Base-by-base conservation (phyloP, 2,113 vertebrate species). In the Microtus ochrogaster region DNA sequence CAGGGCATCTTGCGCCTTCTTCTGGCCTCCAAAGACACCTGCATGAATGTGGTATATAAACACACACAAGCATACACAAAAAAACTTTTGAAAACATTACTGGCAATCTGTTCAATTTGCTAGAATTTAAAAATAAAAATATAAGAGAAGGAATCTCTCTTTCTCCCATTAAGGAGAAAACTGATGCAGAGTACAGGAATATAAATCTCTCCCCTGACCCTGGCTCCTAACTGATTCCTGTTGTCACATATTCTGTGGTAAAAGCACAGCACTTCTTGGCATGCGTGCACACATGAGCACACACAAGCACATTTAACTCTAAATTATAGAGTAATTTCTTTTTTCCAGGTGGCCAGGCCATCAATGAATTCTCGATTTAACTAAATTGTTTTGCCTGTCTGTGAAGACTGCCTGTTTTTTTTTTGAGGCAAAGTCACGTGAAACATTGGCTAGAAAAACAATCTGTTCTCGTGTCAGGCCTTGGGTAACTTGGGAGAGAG, bases 341-440 rank as follows among this genome's bases (percentile, higher is more conserved):
- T 65, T 52, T 94, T 52, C 90, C 84, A 94, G 90, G 90, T 93
- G 70, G 65, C 41, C 39, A 47, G 72, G 58, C 72, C 88, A 68
- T 58, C 85, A 93, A 89, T 95, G 73, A 94, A 86, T 88, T 92
- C 66, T 93, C 74, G 95, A 88, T 70, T 70, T 83, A 70, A 94
- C 61, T n/a, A 81, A 89, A 83, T 36, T 82, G 52, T 47, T 66
- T n/a, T 70, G 66, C n/a, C 83, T 78, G 49, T 47, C 93, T 39
- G 39, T 63, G 63, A 91, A 94, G 89, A 90, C 9, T 14, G 36
- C 91, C 52, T 92, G 14, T 78, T 85, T 83, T 89, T 66, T 89
- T 66, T 90, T 68, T 77, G 44, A 95, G 66, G 30, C 11, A 94
- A 22, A 81, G 90, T 68, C 55, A 21, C 33, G 68, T 66, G 78